A percentile compares a stretch with the other conserved stretches of the same genome.
These are phyloP conservation scores for Mycetomoellerius zeteki DNA, from an alignment of 1,140 invertebrate genomes.

Conservation along the genomic window DNA sequence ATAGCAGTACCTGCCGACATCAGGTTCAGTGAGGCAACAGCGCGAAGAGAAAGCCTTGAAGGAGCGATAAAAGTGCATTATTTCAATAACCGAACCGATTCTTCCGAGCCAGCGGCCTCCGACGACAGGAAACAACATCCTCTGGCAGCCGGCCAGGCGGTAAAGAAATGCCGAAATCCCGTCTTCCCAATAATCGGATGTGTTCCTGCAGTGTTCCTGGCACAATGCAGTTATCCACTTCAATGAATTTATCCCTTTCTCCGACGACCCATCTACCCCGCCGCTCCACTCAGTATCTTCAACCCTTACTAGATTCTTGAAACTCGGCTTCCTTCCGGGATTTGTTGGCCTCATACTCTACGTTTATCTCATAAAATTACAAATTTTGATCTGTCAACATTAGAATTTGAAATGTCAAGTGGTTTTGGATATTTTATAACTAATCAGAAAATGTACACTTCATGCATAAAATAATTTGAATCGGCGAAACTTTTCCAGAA, in stretches of 20 bases:
- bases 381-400: neutral
- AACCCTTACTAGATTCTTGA: conserved; percentile 43
- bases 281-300: conserved; percentile 6
- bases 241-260: conserved; percentile 81
- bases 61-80: conserved; percentile 84
- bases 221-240: conserved; percentile 85
- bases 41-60: conserved; percentile 22
- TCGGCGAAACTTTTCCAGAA: neutral
- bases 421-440: neutral
- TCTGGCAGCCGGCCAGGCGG: conserved; percentile 81
- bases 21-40: conserved; percentile 29
- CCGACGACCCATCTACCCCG: conserved; percentile 61
- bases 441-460: neutral
- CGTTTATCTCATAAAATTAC: neutral
- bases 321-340: conserved; percentile 29
- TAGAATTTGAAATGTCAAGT: neutral
- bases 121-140: conserved; percentile 86
- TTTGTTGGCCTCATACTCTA: neutral
- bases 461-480: neutral
- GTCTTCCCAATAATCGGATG: conserved; percentile 85
- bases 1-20: conserved; percentile 27
- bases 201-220: conserved; percentile 84
- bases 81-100: conserved; percentile 85
- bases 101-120: conserved; percentile 82
- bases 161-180: conserved; percentile 84